Percentiles rank a stretch among this genome's conserved stretches.
phyloP scores from a whole-genome alignment of 2,797 vertebrate species.

The Echeneis naucrates region DNA sequence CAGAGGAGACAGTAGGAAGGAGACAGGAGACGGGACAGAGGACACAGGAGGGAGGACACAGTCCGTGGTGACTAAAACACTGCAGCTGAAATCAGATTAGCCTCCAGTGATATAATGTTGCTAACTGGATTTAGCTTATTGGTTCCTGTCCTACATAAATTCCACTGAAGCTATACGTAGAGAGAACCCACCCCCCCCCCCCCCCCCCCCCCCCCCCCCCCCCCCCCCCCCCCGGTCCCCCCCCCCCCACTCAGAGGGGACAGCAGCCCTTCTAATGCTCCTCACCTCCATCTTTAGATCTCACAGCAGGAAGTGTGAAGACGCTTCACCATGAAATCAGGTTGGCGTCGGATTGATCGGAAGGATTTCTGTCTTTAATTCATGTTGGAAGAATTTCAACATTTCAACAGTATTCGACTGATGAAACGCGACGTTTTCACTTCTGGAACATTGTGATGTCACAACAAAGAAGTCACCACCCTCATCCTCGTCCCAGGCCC shows the following conservation, averaged over 20 bases:
- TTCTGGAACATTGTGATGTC: no score
- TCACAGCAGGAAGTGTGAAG: conserved; percentile 16
- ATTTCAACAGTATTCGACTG: no score
- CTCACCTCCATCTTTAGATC: conserved; percentile 20
- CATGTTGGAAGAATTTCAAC: no score
- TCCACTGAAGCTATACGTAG: conserved; percentile 83
- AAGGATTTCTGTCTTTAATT: neutral
- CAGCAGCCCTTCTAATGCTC: conserved; percentile 39
- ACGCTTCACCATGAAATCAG: no score
- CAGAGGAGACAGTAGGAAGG: conserved; percentile 8
- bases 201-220: no score
- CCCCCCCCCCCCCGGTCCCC: no score
- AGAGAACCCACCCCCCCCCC: no score
- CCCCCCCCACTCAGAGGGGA: no score
- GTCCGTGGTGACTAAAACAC: conserved; percentile 76
- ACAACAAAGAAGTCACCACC: no score
- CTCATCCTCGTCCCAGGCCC: no score
- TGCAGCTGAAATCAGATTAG: conserved; percentile 83
- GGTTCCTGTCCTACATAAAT: conserved; percentile 85
- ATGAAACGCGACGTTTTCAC: no score
- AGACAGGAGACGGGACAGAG: conserved; percentile 42
- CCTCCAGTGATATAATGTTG: conserved; percentile 81
- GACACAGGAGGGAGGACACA: conserved; percentile 23
- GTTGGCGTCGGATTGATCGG: conserved; percentile 13
- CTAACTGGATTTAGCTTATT: conserved; percentile 85